Evolutionary conservation across 2,888 invertebrate species (phyloP).

Genomic region (Chironomus tentans): DNA sequence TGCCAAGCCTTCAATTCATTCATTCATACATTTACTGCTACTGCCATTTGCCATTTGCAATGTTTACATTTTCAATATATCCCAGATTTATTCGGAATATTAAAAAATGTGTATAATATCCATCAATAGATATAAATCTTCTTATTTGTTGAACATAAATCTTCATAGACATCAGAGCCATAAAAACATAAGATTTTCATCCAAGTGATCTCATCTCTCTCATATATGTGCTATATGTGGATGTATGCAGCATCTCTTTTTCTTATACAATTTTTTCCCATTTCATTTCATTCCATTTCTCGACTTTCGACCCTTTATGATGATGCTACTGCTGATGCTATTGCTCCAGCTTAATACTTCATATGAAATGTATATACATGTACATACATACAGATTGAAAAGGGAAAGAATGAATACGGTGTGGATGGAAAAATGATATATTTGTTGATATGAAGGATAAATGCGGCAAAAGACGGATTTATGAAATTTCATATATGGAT

Average conservation of each 20-base stretch:
- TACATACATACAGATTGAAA: neutral
- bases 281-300: neutral
- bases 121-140: constrained; percentile 28
- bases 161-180: constrained; percentile 26
- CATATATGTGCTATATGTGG: neutral
- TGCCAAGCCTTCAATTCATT: neutral
- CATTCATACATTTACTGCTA: too few relatives aligned
- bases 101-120: constrained; percentile 27
- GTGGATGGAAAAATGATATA: constrained; percentile 22
- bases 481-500: constrained; percentile 8
- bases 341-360: neutral
- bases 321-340: neutral
- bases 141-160: constrained; percentile 27
- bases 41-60: neutral
- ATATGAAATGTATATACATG: neutral
- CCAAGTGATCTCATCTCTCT: constrained; percentile 3
- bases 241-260: neutral
- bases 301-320: constrained; percentile 18
- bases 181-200: constrained; percentile 26
- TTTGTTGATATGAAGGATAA: constrained; percentile 21
- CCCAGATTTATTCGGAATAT: constrained; percentile 26
- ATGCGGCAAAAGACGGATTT: constrained; percentile 24
- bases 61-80: constrained; percentile 26
- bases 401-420: constrained; percentile 6
- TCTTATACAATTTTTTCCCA: neutral